Evolutionary conservation across 2,888 invertebrate species (phyloP), one percentile per base, ranked within the genome.

Genomic region (Pristionchus fissidentatus): DNA sequence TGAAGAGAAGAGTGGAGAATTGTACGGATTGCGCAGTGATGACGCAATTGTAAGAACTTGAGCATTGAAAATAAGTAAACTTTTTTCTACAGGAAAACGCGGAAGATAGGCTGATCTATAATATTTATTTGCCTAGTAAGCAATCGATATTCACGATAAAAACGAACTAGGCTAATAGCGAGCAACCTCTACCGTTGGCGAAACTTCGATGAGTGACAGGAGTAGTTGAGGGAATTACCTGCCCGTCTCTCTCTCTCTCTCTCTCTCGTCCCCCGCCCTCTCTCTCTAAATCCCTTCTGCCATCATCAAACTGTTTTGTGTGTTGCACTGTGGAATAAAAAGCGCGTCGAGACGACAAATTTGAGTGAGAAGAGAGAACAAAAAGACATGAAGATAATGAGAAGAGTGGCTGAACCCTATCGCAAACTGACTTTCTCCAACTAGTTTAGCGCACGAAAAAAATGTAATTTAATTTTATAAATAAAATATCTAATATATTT

Each of bases 261-360:
- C 75, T 19, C 29, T 32, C 75, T 29, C 38, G 2, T 38, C 26
- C 60, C 26, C n/a, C 60, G 13, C n/a, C 26, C 62, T 26, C 41
- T 29, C 49, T 77, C 75, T n/a, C 75, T 49, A 46, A 77, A 77
- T 77, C 75, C 49, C 46, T 77, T 46, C 32, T 77, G 49, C n/a
- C n/a, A n/a, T 77, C 75, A 77, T 77, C 75, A 77, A 77, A 77
- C 75, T 77, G 75, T 77, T 49, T 49, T 77, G 75, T 77, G 3
- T 15, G 49, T 77, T 77, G 75, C 75, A 79, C 57, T 35, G 41
- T 19, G 57, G 60, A 43, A 43, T 22, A 73, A 43, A 29, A 29
- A 73, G 73, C 22, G 55, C 38, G 79, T 55, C 10, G 41, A 79
- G 49, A 49, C 43, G 46, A 26, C 26, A 35, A 77, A 49, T 41